Evolutionary conservation across 2,888 invertebrate genomes (phyloP).

Genomic region (Thereva nobilitata): DNA sequence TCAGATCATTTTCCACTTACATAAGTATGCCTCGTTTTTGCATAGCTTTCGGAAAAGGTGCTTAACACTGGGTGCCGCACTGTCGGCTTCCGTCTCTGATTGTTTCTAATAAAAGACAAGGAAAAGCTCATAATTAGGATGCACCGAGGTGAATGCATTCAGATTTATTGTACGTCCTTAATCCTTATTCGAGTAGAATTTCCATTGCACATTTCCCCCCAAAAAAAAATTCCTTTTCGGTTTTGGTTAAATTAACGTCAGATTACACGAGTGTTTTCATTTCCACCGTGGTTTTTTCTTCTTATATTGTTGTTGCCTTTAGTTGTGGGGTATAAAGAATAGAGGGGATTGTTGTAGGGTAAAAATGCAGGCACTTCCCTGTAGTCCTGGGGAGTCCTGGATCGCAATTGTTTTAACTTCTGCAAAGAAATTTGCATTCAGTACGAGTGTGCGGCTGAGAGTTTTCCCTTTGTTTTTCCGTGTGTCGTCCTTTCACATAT

Average conservation of each 20-base stretch:
- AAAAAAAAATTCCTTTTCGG: conserved; percentile 7
- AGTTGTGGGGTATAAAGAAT: too few species aligned
- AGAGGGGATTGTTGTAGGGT: too few species aligned
- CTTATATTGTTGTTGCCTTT: conserved; percentile 16
- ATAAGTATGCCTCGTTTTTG: too few species aligned
- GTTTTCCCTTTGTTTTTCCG: conserved; percentile 19
- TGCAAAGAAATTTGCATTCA: conserved; percentile 33
- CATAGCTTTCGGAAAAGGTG: too few species aligned
- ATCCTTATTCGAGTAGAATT: conserved; percentile 1
- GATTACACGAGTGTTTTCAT: conserved; percentile 18
- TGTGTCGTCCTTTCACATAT: conserved; percentile 20
- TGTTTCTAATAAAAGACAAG: background rate
- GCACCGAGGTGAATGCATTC: conserved; percentile 19
- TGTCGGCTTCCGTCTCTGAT: background rate
- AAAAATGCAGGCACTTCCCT: conserved; percentile 20
- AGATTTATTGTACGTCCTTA: conserved; percentile 10
- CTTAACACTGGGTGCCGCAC: background rate
- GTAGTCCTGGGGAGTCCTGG: conserved; percentile 20
- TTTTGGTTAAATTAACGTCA: conserved; percentile 29
- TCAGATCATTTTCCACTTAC: too few species aligned
- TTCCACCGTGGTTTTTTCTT: conserved; percentile 14
- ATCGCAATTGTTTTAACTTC: conserved; percentile 34
- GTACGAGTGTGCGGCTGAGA: conserved; percentile 27
- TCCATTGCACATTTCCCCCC: conserved; percentile 21
- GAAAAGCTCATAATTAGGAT: conserved; percentile 23